A percentile compares a stretch with the other conserved stretches of the same genome.
phyloP scores from a whole-genome alignment of 2,113 vertebrate species.

The Caretta caretta region DNA sequence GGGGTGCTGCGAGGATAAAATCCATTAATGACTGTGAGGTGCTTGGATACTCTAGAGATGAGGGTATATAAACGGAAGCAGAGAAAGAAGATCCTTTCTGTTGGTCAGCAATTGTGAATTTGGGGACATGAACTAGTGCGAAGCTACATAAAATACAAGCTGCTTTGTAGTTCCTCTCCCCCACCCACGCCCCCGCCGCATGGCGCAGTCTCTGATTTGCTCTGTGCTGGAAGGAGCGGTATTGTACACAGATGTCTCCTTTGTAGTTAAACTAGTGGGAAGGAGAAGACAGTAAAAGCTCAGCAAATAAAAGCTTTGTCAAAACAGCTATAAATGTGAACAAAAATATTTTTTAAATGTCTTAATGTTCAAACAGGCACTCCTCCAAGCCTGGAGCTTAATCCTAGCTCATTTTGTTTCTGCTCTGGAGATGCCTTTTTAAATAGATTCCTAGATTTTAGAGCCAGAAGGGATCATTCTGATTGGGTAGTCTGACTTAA shows the following conservation, averaged over 20 bases:
- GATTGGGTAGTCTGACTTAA: not conserved
- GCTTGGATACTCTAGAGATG: accelerated
- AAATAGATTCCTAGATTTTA: not conserved
- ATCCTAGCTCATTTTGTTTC: not conserved
- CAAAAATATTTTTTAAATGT: not conserved
- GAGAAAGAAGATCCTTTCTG: not conserved
- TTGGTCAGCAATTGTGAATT: accelerated
- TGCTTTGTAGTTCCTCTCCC: not conserved
- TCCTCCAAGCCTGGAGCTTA: not conserved
- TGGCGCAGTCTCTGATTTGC: not conserved
- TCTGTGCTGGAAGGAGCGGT: accelerated
- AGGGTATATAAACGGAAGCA: not conserved
- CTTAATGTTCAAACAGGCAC: not conserved
- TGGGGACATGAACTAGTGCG: not conserved
- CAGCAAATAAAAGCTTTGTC: not conserved
- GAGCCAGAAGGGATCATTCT: not conserved
- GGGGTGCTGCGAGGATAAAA: accelerated
- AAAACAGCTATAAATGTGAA: accelerated
- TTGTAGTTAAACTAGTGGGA: not conserved
- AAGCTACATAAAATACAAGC: not conserved
- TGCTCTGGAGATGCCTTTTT: not conserved
- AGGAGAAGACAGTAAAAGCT: not conserved
- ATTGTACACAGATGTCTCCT: not conserved
- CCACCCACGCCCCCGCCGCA: too few species aligned
- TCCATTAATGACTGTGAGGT: not conserved